phyloP scores from a whole-genome alignment of 2,888 invertebrate genomes.

The Cyrtodaria siliqua region DNA sequence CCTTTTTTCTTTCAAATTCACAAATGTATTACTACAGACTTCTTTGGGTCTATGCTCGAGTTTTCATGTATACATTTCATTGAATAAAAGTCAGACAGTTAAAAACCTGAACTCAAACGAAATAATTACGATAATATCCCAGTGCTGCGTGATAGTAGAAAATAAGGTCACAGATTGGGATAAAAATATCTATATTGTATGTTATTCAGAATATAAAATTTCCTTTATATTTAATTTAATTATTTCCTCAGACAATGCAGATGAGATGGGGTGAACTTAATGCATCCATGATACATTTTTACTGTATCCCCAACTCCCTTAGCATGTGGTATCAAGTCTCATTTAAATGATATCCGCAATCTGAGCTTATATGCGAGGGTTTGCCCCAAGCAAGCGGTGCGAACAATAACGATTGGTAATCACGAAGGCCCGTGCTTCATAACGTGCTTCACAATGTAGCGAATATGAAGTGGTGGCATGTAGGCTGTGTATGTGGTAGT shows the following conservation, averaged over 20 bases:
- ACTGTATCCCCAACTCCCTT: slow-evolving; percentile 34
- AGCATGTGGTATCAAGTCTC: slow-evolving; percentile 29
- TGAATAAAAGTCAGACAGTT: no score
- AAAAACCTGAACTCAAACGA: no score
- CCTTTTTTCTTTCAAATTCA: no score
- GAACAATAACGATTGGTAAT: slow-evolving; percentile 41
- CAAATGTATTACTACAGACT: no score
- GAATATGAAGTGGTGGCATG: slow-evolving; percentile 18
- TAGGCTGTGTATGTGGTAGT: no score
- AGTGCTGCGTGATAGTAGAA: no score
- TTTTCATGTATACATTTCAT: no score
- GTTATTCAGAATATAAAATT: slow-evolving; percentile 26
- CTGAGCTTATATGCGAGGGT: slow-evolving; percentile 28
- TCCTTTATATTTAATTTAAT: slow-evolving; percentile 38
- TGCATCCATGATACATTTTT: slow-evolving; percentile 41
- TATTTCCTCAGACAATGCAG: slow-evolving; percentile 30
- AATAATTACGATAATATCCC: no score
- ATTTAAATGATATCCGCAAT: slow-evolving; percentile 30
- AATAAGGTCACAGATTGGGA: no score
- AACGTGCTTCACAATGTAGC: slow-evolving; percentile 6
- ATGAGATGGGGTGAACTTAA: slow-evolving; percentile 18
- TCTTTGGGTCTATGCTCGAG: no score
- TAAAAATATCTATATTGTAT: no score
- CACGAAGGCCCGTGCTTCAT: slow-evolving; percentile 49
- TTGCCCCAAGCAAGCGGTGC: slow-evolving; percentile 29